These are phyloP conservation scores for Megaustenia siamemsis DNA, from an alignment of 2,888 invertebrate species.

Conservation along the genomic window DNA sequence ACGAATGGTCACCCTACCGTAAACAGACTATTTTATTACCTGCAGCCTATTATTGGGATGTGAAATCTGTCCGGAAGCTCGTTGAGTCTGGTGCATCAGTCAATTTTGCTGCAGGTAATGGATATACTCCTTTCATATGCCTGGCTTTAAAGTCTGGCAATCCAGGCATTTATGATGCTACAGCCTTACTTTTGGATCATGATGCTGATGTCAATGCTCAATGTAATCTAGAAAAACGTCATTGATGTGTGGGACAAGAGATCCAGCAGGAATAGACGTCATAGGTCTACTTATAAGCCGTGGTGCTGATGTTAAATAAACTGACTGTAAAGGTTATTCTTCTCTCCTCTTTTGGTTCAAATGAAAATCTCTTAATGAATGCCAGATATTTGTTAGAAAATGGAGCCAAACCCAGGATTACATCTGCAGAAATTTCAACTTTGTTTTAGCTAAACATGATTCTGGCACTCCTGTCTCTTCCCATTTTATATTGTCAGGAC, in stretches of 20 bases:
- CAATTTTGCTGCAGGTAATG: background rate
- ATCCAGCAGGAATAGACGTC: background rate
- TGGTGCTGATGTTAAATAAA: constrained; percentile 28
- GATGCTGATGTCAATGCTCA: constrained; percentile 10
- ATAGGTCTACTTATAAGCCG: background rate
- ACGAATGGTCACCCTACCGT: too few relatives aligned
- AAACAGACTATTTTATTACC: background rate
- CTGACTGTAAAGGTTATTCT: background rate
- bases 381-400: background rate
- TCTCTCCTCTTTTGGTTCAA: background rate
- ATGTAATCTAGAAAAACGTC: background rate
- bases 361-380: too few relatives aligned
- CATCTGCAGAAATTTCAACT: constrained; percentile 5
- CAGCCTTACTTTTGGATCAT: background rate
- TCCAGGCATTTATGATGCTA: background rate
- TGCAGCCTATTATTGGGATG: background rate
- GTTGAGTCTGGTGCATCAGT: constrained; percentile 7
- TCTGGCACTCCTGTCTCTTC: too few relatives aligned
- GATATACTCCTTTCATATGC: background rate
- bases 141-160: background rate
- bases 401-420: constrained; percentile 30
- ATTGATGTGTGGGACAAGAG: constrained; percentile 15
- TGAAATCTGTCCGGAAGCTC: background rate
- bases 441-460: too few relatives aligned
- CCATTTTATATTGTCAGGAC: too few relatives aligned